phyloP scores from a whole-genome alignment of 1,140 invertebrate species.

The Ostrea denselamellosa region DNA sequence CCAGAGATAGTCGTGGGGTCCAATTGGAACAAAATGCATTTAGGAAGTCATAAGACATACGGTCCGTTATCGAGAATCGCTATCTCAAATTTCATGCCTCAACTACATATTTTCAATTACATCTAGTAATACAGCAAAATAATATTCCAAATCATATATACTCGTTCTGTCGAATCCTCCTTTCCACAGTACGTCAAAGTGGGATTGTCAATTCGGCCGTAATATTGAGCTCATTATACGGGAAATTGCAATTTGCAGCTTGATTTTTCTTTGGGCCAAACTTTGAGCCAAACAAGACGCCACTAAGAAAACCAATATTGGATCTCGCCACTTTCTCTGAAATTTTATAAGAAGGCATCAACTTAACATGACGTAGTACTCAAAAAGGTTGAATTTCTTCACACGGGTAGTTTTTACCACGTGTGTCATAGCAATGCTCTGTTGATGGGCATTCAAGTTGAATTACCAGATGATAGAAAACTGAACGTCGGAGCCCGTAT shows the following conservation, averaged over 20 bases:
- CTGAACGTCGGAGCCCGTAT: too few relatives aligned
- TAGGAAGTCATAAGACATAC: too few relatives aligned
- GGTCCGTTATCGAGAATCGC: not conserved
- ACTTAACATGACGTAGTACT: too few relatives aligned
- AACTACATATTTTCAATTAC: not conserved
- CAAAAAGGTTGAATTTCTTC: too few relatives aligned
- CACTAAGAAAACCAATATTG: not conserved
- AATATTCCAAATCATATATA: not conserved
- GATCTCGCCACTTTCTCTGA: not conserved
- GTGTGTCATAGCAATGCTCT: too few relatives aligned
- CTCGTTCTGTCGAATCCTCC: not conserved
- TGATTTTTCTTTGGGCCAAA: not conserved
- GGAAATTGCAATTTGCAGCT: constrained; percentile 28
- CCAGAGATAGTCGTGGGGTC: too few relatives aligned
- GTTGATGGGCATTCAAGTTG: too few relatives aligned
- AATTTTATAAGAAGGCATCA: not conserved
- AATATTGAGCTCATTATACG: not conserved
- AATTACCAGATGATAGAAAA: too few relatives aligned
- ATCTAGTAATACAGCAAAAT: not conserved
- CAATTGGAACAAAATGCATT: too few relatives aligned
- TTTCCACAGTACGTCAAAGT: not conserved
- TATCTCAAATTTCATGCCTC: not conserved
- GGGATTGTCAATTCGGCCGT: constrained; percentile 5
- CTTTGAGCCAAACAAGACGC: not conserved
- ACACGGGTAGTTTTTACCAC: too few relatives aligned